Percentiles rank a stretch among this genome's conserved stretches.
These are phyloP conservation scores for Regulus satrapa DNA, from an alignment of 2,113 vertebrate species.

Conservation along the genomic window DNA sequence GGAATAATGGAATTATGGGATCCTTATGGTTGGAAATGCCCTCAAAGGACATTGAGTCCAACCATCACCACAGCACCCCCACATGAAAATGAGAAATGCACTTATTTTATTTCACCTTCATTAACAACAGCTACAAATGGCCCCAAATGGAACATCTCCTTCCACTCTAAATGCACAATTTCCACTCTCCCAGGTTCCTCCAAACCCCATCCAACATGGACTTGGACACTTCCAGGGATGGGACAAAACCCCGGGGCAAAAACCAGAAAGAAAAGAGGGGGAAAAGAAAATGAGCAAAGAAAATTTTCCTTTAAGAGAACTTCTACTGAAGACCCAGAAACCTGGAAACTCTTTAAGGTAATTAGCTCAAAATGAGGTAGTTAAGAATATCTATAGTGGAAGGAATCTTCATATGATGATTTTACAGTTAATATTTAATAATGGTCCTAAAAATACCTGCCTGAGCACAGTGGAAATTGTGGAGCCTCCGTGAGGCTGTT, in stretches of 20 bases:
- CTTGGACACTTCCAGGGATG: neutral
- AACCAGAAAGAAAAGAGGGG: neutral
- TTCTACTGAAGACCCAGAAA: neutral
- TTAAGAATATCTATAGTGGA: neutral
- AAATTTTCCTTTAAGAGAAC: neutral
- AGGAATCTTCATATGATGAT: neutral
- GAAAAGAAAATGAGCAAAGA: neutral
- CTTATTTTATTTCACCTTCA: neutral
- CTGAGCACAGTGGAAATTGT: neutral
- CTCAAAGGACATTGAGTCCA: neutral
- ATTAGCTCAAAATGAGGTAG: neutral
- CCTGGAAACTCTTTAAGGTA: neutral
- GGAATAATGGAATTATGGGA: neutral
- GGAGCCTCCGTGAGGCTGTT: neutral
- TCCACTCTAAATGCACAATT: neutral
- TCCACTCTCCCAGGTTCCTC: neutral
- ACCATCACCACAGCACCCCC: neutral
- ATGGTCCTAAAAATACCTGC: neutral
- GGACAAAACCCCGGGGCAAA: neutral
- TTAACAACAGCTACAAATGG: neutral
- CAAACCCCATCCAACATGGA: neutral
- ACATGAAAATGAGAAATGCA: neutral
- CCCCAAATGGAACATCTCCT: neutral
- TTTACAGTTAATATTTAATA: neutral
- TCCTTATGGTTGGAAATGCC: fast-evolving